phyloP scores from a whole-genome alignment of 2,888 invertebrate genomes.

The Polyommatus iphigenia region DNA sequence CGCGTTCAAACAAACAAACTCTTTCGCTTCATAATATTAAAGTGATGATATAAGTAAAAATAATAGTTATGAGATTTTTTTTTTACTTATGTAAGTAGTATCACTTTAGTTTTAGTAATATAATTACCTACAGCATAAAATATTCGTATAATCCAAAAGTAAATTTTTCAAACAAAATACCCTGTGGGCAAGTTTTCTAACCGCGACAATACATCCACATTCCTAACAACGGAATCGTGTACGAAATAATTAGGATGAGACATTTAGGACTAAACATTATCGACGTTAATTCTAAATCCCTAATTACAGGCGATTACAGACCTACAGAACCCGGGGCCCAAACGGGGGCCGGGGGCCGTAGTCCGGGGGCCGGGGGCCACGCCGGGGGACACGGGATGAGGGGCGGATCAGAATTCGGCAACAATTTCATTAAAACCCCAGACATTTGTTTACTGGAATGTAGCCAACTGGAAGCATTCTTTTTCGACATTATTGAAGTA shows the following conservation, averaged over 20 bases:
- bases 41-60: too few species aligned
- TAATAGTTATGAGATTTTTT: too few species aligned
- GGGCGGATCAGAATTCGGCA: conserved; percentile 22
- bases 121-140: too few species aligned
- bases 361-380: too few species aligned
- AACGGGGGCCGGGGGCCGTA: too few species aligned
- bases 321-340: not conserved
- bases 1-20: too few species aligned
- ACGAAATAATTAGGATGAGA: conserved; percentile 4
- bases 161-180: too few species aligned
- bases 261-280: not conserved
- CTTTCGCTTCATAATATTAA: too few species aligned
- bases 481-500: not conserved
- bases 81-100: too few species aligned
- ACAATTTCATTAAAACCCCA: conserved; percentile 24
- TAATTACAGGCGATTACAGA: conserved; percentile 23
- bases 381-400: not conserved
- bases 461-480: not conserved
- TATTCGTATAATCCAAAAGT: too few species aligned
- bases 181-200: not conserved
- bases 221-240: not conserved
- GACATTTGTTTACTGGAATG: conserved; percentile 26
- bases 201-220: not conserved
- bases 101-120: too few species aligned
- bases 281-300: not conserved